phyloP scores from a whole-genome alignment of 1,140 invertebrate species.

The Diploscapter pachys region DNA sequence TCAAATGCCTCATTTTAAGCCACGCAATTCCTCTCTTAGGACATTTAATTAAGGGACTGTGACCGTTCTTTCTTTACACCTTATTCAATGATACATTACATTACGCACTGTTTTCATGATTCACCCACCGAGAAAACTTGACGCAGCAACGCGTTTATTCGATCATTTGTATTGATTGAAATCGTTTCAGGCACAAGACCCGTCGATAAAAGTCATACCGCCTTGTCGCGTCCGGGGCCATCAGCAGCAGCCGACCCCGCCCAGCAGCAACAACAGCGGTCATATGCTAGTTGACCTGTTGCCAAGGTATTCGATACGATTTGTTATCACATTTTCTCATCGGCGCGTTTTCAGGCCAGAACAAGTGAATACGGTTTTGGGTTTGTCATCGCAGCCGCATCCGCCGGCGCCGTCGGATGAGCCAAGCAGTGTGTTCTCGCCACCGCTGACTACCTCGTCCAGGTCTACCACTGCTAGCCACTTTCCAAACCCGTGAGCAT shows the following conservation, averaged over 20 bases:
- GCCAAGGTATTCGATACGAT: background rate
- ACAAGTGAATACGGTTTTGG: constrained; percentile 12
- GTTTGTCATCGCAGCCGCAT: background rate
- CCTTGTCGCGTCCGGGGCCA: constrained; percentile 16
- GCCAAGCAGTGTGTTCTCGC: constrained; percentile 17
- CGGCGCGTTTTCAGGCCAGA: constrained; percentile 4
- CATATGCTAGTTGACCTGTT: constrained; percentile 11
- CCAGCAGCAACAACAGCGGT: constrained; percentile 15
- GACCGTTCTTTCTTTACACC: background rate
- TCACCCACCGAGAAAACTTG: background rate
- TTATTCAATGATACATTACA: background rate
- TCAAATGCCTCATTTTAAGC: background rate
- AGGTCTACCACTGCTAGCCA: background rate
- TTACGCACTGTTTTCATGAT: background rate
- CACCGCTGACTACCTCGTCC: constrained; percentile 29
- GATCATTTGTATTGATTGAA: background rate
- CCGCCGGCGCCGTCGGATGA: constrained; percentile 5
- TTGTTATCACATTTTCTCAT: background rate
- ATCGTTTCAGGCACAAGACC: constrained; percentile 33
- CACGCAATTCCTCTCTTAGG: background rate
- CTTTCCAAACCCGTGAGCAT: too few relatives aligned
- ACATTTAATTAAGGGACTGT: background rate
- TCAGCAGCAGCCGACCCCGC: background rate
- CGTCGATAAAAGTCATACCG: constrained; percentile 35
- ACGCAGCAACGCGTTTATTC: background rate